Evolutionary conservation across 2,888 invertebrate species (phyloP), one percentile per base, ranked within the genome.

Genomic region (Octonoba sinensis): DNA sequence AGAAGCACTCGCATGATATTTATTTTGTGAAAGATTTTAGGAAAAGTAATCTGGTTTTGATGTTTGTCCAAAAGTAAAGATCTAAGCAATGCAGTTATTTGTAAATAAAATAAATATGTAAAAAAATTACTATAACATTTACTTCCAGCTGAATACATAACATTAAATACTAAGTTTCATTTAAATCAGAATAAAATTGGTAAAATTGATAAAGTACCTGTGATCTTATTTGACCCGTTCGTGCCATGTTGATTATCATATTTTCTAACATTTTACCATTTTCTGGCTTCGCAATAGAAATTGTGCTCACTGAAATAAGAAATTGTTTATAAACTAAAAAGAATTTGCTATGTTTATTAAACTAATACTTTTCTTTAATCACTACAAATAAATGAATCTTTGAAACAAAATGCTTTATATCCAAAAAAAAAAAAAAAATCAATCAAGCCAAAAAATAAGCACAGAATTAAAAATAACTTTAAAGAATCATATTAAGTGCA

Each of bases 201-300:
- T 11, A 36, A 27, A 11, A 36, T 36, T 8, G 8, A 54, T 1
- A 60, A 62, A 18, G 83, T 74, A 89, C 89, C 90, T 93, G 95
- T 56, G 92, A 92, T 78, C 92, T 91, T 72, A 97, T 91, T 88
- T 96, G 96, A n/a, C 97, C 97, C 87, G 92, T 92, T 87, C 96
- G 94, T 13, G 95, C 97, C 97, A 99, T 98, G 87, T 93, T 93
- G 83, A 97, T 91, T 86, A 99, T 92, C 93, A 98, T 95, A 85
- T 93, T 93, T 91, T 99, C 98, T 75, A 99, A 93, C 93, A 96
- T 94, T 87, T 92, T 92, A 12, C 96, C 99, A 89, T 98, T 99
- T 87, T 98, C 99, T 64, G 99, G 99, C 89, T 96, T 97, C 85
- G 96, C 96, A 66, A 97, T 90, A 87, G 94, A 94, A 83, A 99